A percentile compares a stretch with the other conserved stretches of the same genome.
These are phyloP conservation scores for Oscheius sp. DNA, from an alignment of 2,888 invertebrate genomes.

Conservation along the genomic window DNA sequence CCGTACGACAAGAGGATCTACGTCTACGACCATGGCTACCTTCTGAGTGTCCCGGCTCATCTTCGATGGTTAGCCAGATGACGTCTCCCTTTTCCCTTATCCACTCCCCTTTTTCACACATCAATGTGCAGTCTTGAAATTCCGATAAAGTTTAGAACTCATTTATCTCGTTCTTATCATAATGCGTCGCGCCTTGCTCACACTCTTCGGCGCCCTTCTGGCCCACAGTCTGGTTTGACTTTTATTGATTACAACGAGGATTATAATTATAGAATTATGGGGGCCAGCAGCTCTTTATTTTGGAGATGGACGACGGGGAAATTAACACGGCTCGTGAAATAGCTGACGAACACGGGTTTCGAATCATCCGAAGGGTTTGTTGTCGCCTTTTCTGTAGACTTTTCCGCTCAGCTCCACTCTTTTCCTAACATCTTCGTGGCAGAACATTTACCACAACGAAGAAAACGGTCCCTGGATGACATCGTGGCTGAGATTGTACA, in stretches of 20 bases:
- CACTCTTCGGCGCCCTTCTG: slow-evolving; percentile 16
- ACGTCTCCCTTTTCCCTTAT: not conserved
- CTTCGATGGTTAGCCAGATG: slow-evolving; percentile 70
- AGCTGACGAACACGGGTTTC: slow-evolving; percentile 20
- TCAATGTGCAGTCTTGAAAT: slow-evolving; percentile 22
- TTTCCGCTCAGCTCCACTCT: slow-evolving; percentile 29
- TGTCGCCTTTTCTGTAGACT: not conserved
- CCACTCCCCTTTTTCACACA: not conserved
- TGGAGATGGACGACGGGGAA: slow-evolving; percentile 21
- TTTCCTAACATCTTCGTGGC: slow-evolving; percentile 35
- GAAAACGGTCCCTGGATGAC: slow-evolving; percentile 25
- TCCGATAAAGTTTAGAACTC: slow-evolving; percentile 20
- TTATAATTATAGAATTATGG: not conserved
- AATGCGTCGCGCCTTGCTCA: slow-evolving; percentile 30
- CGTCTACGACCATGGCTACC: slow-evolving; percentile 72
- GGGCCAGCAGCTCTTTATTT: not conserved
- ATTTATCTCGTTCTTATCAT: slow-evolving; percentile 20
- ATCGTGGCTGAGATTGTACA: slow-evolving; percentile 21
- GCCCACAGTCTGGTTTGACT: not conserved
- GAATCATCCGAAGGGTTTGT: slow-evolving; percentile 14
- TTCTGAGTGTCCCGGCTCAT: slow-evolving; percentile 71
- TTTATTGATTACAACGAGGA: not conserved
- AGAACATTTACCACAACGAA: slow-evolving; percentile 11
- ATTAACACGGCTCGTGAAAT: slow-evolving; percentile 11
- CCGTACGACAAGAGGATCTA: slow-evolving; percentile 73